phyloP scores from a whole-genome alignment of 1,140 invertebrate genomes.

The Eumaeus atala region DNA sequence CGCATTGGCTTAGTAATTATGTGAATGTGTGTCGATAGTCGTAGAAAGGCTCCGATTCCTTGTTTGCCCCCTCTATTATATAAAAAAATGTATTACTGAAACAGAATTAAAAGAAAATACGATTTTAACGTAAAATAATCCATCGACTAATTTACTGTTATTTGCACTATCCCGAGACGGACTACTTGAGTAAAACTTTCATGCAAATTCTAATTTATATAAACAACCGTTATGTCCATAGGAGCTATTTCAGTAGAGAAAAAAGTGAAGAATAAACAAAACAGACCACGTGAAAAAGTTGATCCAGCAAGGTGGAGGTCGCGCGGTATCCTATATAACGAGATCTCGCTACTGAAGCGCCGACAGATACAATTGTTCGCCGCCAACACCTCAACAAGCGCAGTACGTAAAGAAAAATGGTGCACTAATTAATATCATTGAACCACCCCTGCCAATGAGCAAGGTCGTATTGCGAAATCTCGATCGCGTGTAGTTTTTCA shows the following conservation, averaged over 20 bases:
- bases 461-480: slow-evolving; percentile 46
- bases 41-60: no score
- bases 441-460: slow-evolving; percentile 38
- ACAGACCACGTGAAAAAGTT: slow-evolving; percentile 20
- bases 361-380: slow-evolving; percentile 50
- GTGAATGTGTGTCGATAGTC: no score
- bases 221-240: no score
- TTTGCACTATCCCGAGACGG: no score
- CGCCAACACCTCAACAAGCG: slow-evolving; percentile 44
- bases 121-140: no score
- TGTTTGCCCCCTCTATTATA: no score
- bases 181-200: no score
- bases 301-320: slow-evolving; percentile 53
- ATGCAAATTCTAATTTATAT: no score
- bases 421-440: slow-evolving; percentile 29
- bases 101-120: no score
- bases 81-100: no score
- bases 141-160: no score
- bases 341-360: slow-evolving; percentile 40
- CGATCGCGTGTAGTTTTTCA: slow-evolving; percentile 34
- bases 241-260: not conserved
- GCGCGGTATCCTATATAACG: slow-evolving; percentile 64
- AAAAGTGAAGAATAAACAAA: slow-evolving; percentile 12
- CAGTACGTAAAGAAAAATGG: slow-evolving; percentile 50
- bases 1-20: no score